phyloP scores from a whole-genome alignment of 2,797 vertebrate genomes.

The Anableps anableps region DNA sequence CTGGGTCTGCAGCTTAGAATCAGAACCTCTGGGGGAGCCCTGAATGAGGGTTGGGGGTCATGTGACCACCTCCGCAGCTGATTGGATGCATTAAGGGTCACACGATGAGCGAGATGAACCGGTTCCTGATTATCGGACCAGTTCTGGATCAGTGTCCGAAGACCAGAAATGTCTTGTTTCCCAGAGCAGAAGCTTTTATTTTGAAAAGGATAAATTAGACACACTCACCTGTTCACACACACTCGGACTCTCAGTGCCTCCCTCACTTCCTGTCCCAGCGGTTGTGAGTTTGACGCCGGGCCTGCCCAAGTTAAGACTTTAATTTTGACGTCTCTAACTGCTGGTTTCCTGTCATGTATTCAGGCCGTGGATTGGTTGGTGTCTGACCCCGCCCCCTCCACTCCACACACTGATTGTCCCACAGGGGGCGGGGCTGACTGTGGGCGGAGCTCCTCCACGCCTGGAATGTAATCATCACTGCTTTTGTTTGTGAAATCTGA shows the following conservation, averaged over 20 bases:
- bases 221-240: constrained; percentile 1
- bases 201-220: constrained; percentile 31
- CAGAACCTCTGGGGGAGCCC: no score
- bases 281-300: constrained; percentile 16
- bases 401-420: constrained; percentile 11
- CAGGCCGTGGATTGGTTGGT: constrained; percentile 26
- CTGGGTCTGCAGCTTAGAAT: no score
- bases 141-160: not conserved
- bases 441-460: constrained; percentile 21
- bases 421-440: constrained; percentile 1
- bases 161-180: constrained; percentile 8
- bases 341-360: constrained; percentile 36
- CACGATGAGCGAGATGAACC: not conserved
- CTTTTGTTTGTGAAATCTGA: constrained; percentile 2
- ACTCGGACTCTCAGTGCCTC: constrained; percentile 67
- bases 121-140: not conserved
- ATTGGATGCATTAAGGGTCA: not conserved
- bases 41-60: not conserved
- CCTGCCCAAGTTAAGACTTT: constrained; percentile 29
- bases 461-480: constrained; percentile 40
- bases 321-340: constrained; percentile 15
- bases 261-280: constrained; percentile 33
- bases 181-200: constrained; percentile 40
- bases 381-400: not conserved
- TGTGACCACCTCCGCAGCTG: not conserved